A percentile compares a stretch with the other conserved stretches of the same genome.
These are phyloP conservation scores for Idaea biselata DNA, from an alignment of 2,888 invertebrate species.

Conservation along the genomic window DNA sequence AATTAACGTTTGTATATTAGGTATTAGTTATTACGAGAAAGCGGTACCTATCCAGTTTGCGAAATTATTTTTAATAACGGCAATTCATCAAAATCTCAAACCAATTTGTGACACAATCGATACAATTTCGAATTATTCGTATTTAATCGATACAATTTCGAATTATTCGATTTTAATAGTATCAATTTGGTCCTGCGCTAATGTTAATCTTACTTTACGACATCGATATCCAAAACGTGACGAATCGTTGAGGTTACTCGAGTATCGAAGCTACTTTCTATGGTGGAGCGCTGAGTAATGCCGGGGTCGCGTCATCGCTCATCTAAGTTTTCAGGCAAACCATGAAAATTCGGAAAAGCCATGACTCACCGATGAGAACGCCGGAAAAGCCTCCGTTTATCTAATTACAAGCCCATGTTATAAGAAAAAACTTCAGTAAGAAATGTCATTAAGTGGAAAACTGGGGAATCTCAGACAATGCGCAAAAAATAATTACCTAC, in stretches of 20 bases:
- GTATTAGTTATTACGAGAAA: constrained; percentile 16
- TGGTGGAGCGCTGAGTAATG: constrained; percentile 57
- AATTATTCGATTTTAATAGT: constrained; percentile 23
- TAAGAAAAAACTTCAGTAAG: constrained; percentile 49
- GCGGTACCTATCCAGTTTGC: constrained; percentile 15
- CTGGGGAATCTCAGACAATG: constrained; percentile 48
- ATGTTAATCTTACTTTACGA: constrained; percentile 17
- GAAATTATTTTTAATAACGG: constrained; percentile 12
- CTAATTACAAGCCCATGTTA: constrained; percentile 53
- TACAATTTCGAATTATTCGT: constrained; percentile 20
- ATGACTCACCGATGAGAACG: constrained; percentile 63
- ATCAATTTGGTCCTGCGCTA: constrained; percentile 16
- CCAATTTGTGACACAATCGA: constrained; percentile 23
- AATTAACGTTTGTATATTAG: constrained; percentile 67
- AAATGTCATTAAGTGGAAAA: constrained; percentile 58
- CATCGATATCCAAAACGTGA: constrained; percentile 43
- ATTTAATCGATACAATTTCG: constrained; percentile 21
- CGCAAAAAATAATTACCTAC: constrained; percentile 20
- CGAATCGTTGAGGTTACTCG: constrained; percentile 49
- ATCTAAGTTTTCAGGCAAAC: constrained; percentile 65
- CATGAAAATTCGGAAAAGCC: constrained; percentile 70
- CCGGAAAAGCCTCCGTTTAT: constrained; percentile 66
- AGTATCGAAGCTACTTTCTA: constrained; percentile 54
- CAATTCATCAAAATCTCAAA: constrained; percentile 19
- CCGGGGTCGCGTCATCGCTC: constrained; percentile 50